Evolutionary conservation across 2,797 vertebrate genomes (phyloP), one percentile per base, ranked within the genome.

Genomic region (Periparus ater): DNA sequence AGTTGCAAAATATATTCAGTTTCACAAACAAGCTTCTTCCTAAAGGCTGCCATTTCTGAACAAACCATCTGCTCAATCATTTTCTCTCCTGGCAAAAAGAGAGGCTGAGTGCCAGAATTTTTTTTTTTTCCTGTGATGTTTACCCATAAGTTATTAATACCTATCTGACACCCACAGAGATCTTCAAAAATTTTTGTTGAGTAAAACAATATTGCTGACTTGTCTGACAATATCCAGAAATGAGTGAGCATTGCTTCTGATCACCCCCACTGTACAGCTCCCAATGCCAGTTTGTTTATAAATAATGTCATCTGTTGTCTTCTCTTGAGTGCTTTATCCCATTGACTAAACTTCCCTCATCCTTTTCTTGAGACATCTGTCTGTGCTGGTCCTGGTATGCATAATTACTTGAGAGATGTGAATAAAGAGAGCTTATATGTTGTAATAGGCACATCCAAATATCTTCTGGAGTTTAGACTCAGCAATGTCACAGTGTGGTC

Each of bases 31-130:
- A 81, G 26, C 76, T 85, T 95, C 51, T 89, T 94, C 67, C 73
- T 57, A 61, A 91, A 94, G 79, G 66, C 82, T 92, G 50, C 51
- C 50, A 58, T 92, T 96, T 93, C 73, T 91, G 44, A 95, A 66
- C 63, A 94, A 94, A 84, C 77, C 85, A 95, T 96, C 91, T 96
- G 91, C 91, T 95, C 65, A 73, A 75, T 87, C 47, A 61, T 87
- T 92, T 96, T 92, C 19, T 94, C 87, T 73, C 22, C 74, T 70
- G 50, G 40, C 25, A 51, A 87, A 88, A 80, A 54, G 17, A 48
- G 51, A 81, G 34, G 5, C 73, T 73, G 68, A 91, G 22, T 76
- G 66, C 32, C 88, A 89, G 82, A 66, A 4, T n/a, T 42, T 57
- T 38, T 57, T 85, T 87, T 79, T 88, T 89, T 85, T 87, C 20